Evolutionary conservation across 2,888 invertebrate species (phyloP).

Genomic region (Seladonia tumulorum): DNA sequence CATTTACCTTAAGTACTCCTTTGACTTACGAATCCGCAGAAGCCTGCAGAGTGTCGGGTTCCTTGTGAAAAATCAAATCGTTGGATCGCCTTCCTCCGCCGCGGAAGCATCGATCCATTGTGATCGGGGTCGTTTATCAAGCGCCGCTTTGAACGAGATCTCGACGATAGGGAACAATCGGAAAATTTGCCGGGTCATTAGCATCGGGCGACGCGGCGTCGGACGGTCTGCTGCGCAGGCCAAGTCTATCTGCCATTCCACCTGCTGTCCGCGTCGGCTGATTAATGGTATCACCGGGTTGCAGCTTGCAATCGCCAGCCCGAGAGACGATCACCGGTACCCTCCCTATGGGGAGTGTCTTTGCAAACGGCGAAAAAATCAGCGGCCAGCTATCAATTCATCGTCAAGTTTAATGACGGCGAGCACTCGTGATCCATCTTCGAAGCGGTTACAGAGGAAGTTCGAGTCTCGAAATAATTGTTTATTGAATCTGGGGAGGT

Average conservation of each 20-base stretch:
- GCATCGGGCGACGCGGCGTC: constrained; percentile 52
- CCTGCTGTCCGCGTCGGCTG: constrained; percentile 53
- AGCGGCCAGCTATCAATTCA: not conserved
- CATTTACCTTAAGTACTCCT: constrained; percentile 23
- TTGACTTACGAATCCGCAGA: constrained; percentile 14
- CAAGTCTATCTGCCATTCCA: constrained; percentile 54
- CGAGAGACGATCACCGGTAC: constrained; percentile 24
- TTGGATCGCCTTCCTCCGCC: constrained; percentile 17
- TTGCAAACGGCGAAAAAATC: constrained; percentile 14
- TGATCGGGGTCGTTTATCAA: constrained; percentile 66
- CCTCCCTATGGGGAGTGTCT: not conserved
- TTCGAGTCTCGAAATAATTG: not conserved
- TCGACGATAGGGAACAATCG: constrained; percentile 59
- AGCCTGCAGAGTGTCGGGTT: not conserved
- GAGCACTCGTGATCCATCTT: not conserved
- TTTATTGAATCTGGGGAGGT: not conserved
- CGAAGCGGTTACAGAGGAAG: not conserved
- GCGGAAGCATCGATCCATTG: constrained; percentile 47
- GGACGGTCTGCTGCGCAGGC: constrained; percentile 39
- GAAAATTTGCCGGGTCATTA: constrained; percentile 72
- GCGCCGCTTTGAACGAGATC: constrained; percentile 21
- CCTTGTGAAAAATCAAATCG: constrained; percentile 25
- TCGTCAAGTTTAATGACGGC: not conserved
- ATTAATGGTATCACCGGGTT: constrained; percentile 58
- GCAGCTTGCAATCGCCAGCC: not conserved